Evolutionary conservation across 1,140 invertebrate genomes (phyloP).

Genomic region (Pantala flavescens): DNA sequence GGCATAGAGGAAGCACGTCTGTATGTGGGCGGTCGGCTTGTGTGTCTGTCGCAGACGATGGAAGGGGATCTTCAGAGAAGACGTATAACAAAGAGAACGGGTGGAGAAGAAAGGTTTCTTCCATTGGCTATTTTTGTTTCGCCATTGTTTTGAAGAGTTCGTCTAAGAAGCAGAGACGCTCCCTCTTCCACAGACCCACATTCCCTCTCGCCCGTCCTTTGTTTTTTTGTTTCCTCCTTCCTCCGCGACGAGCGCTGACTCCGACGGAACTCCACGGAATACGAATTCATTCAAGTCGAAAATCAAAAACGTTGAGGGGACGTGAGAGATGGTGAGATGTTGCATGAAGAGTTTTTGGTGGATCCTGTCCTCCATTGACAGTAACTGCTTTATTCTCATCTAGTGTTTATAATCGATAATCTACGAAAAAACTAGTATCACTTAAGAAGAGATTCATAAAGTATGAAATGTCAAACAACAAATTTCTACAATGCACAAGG

Average conservation of each 20-base stretch:
- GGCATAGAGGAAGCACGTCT: too few relatives aligned
- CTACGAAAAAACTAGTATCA: too few relatives aligned
- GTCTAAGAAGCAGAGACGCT: neutral
- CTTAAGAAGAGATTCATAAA: too few relatives aligned
- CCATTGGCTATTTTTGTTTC: conserved; percentile 9
- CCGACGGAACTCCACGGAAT: neutral
- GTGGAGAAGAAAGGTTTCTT: neutral
- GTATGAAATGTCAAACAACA: too few relatives aligned
- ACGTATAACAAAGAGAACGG: neutral
- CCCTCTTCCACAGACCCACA: neutral
- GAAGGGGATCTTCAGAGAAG: neutral
- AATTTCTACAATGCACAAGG: too few relatives aligned
- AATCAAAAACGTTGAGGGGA: neutral
- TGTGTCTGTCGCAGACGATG: too few relatives aligned
- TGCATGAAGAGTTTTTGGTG: too few relatives aligned
- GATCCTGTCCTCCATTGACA: too few relatives aligned
- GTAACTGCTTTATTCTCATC: too few relatives aligned
- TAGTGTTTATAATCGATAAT: too few relatives aligned
- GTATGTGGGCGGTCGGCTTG: too few relatives aligned
- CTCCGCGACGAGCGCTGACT: neutral
- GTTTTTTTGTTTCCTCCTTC: neutral
- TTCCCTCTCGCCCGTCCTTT: neutral
- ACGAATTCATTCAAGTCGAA: conserved; percentile 9
- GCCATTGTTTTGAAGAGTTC: neutral
- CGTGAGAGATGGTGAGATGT: too few relatives aligned